A percentile compares a stretch with the other conserved stretches of the same genome.
Evolutionary conservation across 2,888 invertebrate species (phyloP).

Genomic region (Zaprionus bogoriensis): DNA sequence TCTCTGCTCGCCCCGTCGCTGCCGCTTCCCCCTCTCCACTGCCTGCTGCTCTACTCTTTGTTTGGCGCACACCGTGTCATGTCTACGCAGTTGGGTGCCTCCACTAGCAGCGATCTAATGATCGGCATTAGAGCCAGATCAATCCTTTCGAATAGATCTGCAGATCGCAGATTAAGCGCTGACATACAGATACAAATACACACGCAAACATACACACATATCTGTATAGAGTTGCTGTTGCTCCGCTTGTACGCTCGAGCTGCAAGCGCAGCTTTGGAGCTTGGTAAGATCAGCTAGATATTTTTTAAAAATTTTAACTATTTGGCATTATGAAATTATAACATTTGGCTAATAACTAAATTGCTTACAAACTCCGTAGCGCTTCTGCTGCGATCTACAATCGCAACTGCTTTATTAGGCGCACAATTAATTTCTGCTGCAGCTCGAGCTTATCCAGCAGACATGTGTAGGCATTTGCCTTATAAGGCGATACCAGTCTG

Average conservation of each 20-base stretch:
- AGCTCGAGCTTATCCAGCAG: conserved; percentile 35
- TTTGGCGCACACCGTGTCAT: conserved; percentile 63
- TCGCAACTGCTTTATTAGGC: conserved; percentile 69
- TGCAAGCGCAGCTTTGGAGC: background rate
- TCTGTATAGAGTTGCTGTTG: no score
- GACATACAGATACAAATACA: no score
- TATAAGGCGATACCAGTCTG: conserved; percentile 48
- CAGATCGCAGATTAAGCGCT: background rate
- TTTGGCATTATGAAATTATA: background rate
- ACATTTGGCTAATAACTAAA: background rate
- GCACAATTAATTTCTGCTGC: conserved; percentile 59
- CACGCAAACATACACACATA: no score
- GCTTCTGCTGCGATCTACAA: conserved; percentile 30
- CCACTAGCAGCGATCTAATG: conserved; percentile 39
- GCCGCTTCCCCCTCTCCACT: background rate
- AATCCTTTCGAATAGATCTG: conserved; percentile 31
- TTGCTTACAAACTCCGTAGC: background rate
- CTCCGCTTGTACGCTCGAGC: background rate
- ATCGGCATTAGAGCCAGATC: conserved; percentile 43
- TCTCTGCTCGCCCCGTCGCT: conserved; percentile 9
- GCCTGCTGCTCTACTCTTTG: conserved; percentile 18
- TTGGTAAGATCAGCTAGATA: background rate
- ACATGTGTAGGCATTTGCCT: conserved; percentile 57
- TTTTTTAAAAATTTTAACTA: no score
- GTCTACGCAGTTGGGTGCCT: conserved; percentile 73